Evolutionary conservation across 2,113 vertebrate species (phyloP).

Genomic region (Candoia aspera): DNA sequence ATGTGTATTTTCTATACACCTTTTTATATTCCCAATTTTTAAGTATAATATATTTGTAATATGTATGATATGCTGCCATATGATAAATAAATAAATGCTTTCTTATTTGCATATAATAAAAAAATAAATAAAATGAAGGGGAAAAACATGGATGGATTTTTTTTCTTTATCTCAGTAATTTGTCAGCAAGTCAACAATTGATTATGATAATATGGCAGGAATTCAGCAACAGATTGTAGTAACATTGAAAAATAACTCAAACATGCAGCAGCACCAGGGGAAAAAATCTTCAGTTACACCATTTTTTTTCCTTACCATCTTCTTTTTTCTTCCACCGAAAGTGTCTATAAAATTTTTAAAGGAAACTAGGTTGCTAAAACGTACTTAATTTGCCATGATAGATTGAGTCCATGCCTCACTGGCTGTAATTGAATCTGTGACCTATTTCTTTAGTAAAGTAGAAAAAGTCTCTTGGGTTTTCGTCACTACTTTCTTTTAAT

Average conservation of each 20-base stretch:
- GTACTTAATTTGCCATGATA: constrained; percentile 99
- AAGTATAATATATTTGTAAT: no score
- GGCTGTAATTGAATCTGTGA: constrained; percentile 99
- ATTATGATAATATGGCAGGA: neutral
- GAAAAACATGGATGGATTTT: neutral
- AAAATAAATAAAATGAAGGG: neutral
- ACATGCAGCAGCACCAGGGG: constrained; percentile 52
- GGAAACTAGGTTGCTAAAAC: constrained; percentile 99
- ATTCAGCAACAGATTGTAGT: constrained; percentile 15
- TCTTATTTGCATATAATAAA: neutral
- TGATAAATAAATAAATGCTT: no score
- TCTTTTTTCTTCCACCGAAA: constrained; percentile 93
- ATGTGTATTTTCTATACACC: no score
- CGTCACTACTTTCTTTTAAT: constrained; percentile 98
- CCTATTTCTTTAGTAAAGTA: constrained; percentile 99
- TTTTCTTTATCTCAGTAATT: neutral
- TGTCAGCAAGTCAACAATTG: neutral
- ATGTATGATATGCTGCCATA: no score
- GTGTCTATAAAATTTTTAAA: constrained; percentile 99
- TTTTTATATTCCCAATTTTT: no score
- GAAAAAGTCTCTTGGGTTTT: constrained; percentile 98
- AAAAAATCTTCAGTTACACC: constrained; percentile 62
- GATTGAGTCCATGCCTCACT: constrained; percentile 99
- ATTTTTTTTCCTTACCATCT: constrained; percentile 83
- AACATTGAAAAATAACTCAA: constrained; percentile 72